Evolutionary conservation across 2,888 invertebrate genomes (phyloP), one percentile per base, ranked within the genome.

Genomic region (Cyrtodaria siliqua): DNA sequence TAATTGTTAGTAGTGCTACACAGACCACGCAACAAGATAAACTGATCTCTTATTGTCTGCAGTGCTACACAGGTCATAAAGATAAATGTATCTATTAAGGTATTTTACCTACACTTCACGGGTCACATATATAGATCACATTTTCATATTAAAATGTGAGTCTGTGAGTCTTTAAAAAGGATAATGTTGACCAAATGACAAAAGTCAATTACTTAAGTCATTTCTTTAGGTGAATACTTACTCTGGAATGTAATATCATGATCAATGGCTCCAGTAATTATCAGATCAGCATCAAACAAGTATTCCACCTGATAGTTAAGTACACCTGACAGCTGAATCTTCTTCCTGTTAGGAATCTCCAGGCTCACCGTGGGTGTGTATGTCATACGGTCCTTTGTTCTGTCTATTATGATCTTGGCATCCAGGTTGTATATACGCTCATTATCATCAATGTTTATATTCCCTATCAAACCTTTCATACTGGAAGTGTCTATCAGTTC

Each of bases 351-450:
- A 3, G 88, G 86, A 9, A 86, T 82, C 6, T 80, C 64, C 6
- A 91, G 66, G 26, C 77, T 83, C 3, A 90, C 47, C 18, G 78
- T 79, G 24, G 89, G 90, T 2, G 70, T 83, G 67, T 83, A 88
- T n/a, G 82, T 82, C 33, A 72, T 53, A 2, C 71, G 24, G 18
- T 77, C 60, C 24, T 76, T 81, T 18, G 72, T 76, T 27, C 77
- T 60, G 18, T 82, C 75, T 29, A 86, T 83, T n/a, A 76, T 69
- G 8, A 91, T 53, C 53, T 87, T 83, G 20, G 89, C 83, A 16
- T 80, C 84, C 49, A 91, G 27, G 14, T 83, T 77, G 71, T 89
- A 91, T 27, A 80, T 72, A 18, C 73, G 59, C 0, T 14, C 9
- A 1, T 49, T 73, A 6, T 85, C 83, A 73, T 90, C 91, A 2